A percentile compares a stretch with the other conserved stretches of the same genome.
phyloP scores from a whole-genome alignment of 2,113 vertebrate species.

The Gymnobelideus leadbeateri region DNA sequence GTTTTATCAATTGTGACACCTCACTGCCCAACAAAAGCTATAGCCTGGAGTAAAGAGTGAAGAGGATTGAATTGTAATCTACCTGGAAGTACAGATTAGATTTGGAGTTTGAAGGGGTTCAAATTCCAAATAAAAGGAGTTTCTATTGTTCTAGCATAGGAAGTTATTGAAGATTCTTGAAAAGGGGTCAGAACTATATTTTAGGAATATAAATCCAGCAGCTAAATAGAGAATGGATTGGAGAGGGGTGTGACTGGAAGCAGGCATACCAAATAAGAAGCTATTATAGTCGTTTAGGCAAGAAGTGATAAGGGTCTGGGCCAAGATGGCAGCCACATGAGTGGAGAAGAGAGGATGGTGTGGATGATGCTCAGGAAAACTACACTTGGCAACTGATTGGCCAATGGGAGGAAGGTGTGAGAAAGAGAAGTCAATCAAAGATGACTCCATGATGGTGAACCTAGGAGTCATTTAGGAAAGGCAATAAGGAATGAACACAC shows the following conservation, averaged over 20 bases:
- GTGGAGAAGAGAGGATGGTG: neutral
- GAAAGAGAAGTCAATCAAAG: neutral
- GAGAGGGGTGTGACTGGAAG: neutral
- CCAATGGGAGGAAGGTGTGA: neutral
- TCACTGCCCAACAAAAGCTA: neutral
- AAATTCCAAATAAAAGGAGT: neutral
- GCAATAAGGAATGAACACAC: neutral
- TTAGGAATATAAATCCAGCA: neutral
- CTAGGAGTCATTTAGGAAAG: neutral
- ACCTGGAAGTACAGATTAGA: neutral
- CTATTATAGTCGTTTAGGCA: neutral
- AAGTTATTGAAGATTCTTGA: neutral
- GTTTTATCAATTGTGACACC: neutral
- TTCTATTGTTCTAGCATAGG: neutral
- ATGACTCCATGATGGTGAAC: neutral
- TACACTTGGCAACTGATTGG: neutral
- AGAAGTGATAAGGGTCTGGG: neutral
- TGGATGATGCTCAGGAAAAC: neutral
- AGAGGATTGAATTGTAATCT: neutral
- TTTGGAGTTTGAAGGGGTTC: neutral
- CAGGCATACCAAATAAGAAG: neutral
- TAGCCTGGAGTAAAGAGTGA: neutral
- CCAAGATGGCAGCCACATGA: neutral
- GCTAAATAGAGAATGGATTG: neutral
- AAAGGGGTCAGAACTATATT: neutral